These are phyloP conservation scores for Carabus problematicus DNA, from an alignment of 2,888 invertebrate species.

Conservation along the genomic window DNA sequence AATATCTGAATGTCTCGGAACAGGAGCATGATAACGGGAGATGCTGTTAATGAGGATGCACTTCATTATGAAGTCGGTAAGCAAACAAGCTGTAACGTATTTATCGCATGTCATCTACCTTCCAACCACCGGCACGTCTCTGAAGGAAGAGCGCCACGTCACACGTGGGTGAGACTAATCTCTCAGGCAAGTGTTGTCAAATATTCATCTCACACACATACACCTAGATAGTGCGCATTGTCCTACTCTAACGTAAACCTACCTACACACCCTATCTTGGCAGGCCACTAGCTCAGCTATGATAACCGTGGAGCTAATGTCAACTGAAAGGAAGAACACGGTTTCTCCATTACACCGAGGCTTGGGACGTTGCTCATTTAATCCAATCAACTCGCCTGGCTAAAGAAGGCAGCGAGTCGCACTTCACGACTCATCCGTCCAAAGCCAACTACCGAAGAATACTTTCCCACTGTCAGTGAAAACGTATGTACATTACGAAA, in stretches of 20 bases:
- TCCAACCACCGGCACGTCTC: background rate
- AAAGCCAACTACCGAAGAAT: conserved; percentile 10
- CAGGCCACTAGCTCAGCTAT: conserved; percentile 1
- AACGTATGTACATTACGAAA: background rate
- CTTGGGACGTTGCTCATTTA: conserved; percentile 33
- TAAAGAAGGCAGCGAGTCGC: conserved; percentile 9
- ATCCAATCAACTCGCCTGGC: conserved; percentile 35
- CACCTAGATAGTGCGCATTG: too few relatives aligned
- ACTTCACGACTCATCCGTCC: background rate
- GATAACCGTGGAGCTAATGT: conserved; percentile 31
- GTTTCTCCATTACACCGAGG: conserved; percentile 31
- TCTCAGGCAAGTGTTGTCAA: background rate
- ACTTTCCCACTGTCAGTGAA: conserved; percentile 12
- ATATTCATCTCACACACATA: too few relatives aligned
- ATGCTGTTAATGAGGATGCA: background rate
- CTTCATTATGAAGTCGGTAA: conserved; percentile 5
- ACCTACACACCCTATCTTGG: conserved; percentile 1
- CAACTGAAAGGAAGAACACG: conserved; percentile 35
- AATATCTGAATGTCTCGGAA: background rate
- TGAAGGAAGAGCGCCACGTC: background rate
- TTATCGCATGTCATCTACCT: conserved; percentile 1
- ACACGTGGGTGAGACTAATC: background rate
- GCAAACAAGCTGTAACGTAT: conserved; percentile 10
- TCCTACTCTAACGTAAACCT: background rate
- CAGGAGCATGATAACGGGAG: background rate